Evolutionary conservation across 92 coral and sea anemone species (phyloP), one percentile per base, ranked within the genome.

Genomic region (Phenganax marumi): DNA sequence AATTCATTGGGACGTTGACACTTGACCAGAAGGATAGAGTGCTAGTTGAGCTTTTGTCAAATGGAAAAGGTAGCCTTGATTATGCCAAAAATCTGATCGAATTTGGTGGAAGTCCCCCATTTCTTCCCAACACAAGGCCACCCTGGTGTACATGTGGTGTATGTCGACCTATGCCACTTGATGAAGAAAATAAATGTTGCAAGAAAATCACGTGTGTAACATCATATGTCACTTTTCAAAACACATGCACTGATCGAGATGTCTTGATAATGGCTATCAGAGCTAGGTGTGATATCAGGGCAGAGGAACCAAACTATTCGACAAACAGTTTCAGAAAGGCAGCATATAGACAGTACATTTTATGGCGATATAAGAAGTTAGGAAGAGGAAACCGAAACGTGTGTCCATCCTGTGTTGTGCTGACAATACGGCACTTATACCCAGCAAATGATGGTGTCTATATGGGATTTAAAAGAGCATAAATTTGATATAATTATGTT

Each of bases 121-220:
- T 82, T 22, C 61, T 51, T 50, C 65, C 88, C 78, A n/a, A 10
- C 19, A 69, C 68, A 79, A 73, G 50, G 53, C 85, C 70, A 12
- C 24, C 68, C 8, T 90, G 93, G 93, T 90, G 91, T 75, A 50
- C 61, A 49, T 90, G 93, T 84, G 88, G 88, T 8, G 89, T 82
- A 0, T 90, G 93, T 65, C 73, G 75, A 21, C 25, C 72, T 3
- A 91, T 91, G 91, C 88, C 82, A 6, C 19, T 16, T 12, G 90
- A 88, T 22, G 73, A 81, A 16, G 91, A 88, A 58, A 85, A 88
- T 46, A 77, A 58, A 12, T 90, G 91, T 33, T 90, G 91, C 55
- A 56, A 50, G 51, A 88, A 81, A 65, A 58, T 81, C 0, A 85
- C 62, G 14, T 90, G 89, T 85, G 87, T 90, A 1, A 88, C 93